Evolutionary conservation across 1,140 invertebrate species (phyloP).

Genomic region (Diprion similis): DNA sequence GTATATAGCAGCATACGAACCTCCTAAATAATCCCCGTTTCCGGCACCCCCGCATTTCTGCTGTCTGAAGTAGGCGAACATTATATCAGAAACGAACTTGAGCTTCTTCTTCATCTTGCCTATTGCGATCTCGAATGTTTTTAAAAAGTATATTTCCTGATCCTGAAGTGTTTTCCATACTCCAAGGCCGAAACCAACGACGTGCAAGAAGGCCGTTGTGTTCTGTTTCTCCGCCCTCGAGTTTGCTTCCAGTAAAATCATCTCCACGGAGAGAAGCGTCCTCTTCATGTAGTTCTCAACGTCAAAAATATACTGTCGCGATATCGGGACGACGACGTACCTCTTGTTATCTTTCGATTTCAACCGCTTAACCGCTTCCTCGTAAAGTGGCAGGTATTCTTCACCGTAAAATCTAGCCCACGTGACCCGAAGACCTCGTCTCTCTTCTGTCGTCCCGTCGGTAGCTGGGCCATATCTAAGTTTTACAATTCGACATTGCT

Average conservation of each 20-base stretch:
- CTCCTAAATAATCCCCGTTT: conserved; percentile 54
- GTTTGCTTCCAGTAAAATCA: conserved; percentile 57
- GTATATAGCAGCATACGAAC: conserved; percentile 26
- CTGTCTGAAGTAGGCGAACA: conserved; percentile 55
- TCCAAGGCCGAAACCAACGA: conserved; percentile 58
- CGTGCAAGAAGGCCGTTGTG: conserved; percentile 58
- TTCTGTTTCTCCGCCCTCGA: conserved; percentile 53
- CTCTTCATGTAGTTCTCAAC: conserved; percentile 58
- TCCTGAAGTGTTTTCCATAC: conserved; percentile 46
- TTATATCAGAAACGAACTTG: conserved; percentile 53
- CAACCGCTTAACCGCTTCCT: conserved; percentile 40
- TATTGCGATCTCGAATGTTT: conserved; percentile 55
- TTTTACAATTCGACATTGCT: conserved; percentile 19
- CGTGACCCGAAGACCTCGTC: conserved; percentile 39
- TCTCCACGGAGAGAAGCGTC: conserved; percentile 54
- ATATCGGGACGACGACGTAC: conserved; percentile 37
- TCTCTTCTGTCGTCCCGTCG: conserved; percentile 35
- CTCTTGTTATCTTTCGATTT: conserved; percentile 47
- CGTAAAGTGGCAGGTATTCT: conserved; percentile 49
- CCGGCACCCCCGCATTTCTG: conserved; percentile 50
- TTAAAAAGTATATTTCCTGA: conserved; percentile 54
- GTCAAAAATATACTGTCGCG: conserved; percentile 48
- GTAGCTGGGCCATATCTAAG: conserved; percentile 33
- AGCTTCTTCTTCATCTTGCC: conserved; percentile 53
- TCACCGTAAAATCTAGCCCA: conserved; percentile 55